These are phyloP conservation scores for Papilio polyxenes DNA, from an alignment of 1,140 invertebrate genomes.

Conservation along the genomic window DNA sequence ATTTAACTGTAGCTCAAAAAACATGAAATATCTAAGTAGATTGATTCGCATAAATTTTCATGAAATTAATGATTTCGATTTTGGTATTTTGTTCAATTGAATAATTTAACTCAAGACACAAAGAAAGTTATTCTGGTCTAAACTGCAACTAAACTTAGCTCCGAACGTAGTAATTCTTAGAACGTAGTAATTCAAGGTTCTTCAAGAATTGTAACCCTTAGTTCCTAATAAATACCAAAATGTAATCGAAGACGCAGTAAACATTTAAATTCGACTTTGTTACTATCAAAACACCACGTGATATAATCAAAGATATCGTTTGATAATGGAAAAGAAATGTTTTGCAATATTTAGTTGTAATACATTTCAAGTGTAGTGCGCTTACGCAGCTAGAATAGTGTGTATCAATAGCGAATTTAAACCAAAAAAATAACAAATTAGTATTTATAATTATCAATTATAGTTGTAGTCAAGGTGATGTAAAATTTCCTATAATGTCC, in stretches of 20 bases:
- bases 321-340: constrained; percentile 36
- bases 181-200: no score
- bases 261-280: constrained; percentile 28
- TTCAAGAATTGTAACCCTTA: neutral
- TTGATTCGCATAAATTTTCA: no score
- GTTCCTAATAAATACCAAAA: neutral
- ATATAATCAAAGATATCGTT: constrained; percentile 26
- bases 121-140: no score
- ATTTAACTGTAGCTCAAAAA: neutral
- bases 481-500: constrained; percentile 25
- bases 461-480: neutral
- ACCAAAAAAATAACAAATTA: neutral
- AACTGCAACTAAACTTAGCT: neutral
- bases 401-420: neutral
- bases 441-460: neutral
- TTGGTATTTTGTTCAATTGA: no score
- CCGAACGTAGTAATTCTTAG: neutral
- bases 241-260: constrained; percentile 5
- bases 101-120: no score
- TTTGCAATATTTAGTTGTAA: constrained; percentile 10
- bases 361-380: neutral
- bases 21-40: neutral
- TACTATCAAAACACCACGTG: constrained; percentile 22
- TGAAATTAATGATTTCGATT: no score
- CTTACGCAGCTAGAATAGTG: neutral